Conservation (phyloP, 2,888 invertebrate genomes). For the Acronicta leporina region DNA sequence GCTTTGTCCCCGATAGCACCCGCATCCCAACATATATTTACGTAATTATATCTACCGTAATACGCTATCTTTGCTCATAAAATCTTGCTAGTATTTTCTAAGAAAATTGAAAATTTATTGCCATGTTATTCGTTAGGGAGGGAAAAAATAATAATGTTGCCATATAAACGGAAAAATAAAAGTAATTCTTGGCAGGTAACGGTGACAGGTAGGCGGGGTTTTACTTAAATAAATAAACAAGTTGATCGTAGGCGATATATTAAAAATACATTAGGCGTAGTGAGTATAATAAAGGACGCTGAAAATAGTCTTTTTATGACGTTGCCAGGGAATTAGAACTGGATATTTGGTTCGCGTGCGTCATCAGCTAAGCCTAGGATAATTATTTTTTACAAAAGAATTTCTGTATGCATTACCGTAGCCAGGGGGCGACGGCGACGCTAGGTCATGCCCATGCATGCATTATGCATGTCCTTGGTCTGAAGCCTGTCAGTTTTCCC, state of each 20-base stretch:
- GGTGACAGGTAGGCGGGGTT: conserved; percentile 15
- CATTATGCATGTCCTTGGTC: no score
- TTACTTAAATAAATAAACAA: conserved; percentile 49
- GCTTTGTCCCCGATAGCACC: conserved; percentile 55
- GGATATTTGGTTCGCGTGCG: no score
- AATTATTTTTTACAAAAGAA: no score
- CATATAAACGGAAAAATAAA: conserved; percentile 30
- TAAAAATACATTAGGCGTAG: conserved; percentile 52
- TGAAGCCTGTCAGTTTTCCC: no score
- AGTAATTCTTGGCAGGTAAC: conserved; percentile 50
- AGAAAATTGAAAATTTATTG: conserved; percentile 67
- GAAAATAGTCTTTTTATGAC: conserved; percentile 11
- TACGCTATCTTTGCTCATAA: conserved; percentile 48
- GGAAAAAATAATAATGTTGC: conserved; percentile 44
- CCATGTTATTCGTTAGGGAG: conserved; percentile 62
- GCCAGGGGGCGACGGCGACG: no score
- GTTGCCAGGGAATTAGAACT: neutral
- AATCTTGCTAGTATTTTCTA: conserved; percentile 51
- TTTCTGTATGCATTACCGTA: no score
- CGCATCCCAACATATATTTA: conserved; percentile 43
- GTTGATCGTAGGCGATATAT: conserved; percentile 37
- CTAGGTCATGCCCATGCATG: no score
- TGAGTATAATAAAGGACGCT: conserved; percentile 20
- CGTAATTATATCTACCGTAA: conserved; percentile 46
- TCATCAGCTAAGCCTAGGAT: no score